Percentiles rank a stretch among this genome's conserved stretches.
Conservation (phyloP, 2,888 invertebrate genomes). For the Cephus spinipes region DNA sequence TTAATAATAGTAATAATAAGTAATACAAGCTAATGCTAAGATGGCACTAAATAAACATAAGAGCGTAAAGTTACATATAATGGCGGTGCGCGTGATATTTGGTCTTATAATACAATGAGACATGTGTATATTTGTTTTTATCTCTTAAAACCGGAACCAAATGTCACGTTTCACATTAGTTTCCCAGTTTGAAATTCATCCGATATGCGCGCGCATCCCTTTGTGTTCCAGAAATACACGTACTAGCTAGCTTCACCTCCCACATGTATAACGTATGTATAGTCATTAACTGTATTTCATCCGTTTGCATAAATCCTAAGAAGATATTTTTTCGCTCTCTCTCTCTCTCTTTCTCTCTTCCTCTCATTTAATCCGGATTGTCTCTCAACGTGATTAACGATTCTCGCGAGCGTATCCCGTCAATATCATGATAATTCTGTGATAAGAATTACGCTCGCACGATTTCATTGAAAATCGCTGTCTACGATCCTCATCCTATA, state of each 20-base stretch:
- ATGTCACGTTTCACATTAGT: background rate
- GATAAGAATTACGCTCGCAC: background rate
- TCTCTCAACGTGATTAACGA: background rate
- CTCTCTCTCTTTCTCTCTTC: background rate
- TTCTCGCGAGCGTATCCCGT: background rate
- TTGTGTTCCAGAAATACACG: background rate
- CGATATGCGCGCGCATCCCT: background rate
- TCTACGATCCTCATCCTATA: background rate
- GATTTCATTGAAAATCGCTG: background rate
- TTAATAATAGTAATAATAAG: conserved; percentile 31
- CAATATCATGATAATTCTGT: background rate
- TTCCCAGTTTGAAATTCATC: background rate
- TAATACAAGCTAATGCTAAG: conserved; percentile 3
- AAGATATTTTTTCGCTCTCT: background rate
- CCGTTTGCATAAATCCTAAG: background rate
- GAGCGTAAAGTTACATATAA: conserved; percentile 9
- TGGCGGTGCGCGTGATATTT: conserved; percentile 39
- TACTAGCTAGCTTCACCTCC: background rate
- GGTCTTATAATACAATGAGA: conserved; percentile 51
- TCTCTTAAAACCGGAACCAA: conserved; percentile 6
- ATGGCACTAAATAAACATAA: conserved; percentile 22
- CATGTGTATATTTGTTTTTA: conserved; percentile 14
- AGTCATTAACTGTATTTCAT: background rate
- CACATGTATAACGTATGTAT: background rate
- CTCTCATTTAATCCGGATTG: background rate